Percentiles rank a stretch among this genome's conserved stretches.
phyloP scores from a whole-genome alignment of 2,113 vertebrate genomes.

The Paradoxurus hermaphroditus region DNA sequence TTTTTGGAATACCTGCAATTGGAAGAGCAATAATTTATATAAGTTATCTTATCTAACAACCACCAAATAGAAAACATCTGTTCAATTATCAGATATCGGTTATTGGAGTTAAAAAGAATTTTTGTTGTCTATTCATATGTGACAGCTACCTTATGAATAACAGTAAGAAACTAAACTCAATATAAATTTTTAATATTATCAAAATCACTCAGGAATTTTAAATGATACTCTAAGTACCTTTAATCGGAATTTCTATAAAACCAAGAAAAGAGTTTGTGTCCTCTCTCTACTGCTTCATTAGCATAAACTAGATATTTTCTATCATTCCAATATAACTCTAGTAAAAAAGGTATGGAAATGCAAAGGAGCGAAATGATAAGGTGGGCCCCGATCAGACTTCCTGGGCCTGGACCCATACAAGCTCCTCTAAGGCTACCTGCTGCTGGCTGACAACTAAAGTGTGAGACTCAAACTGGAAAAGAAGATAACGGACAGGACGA shows the following conservation, averaged over 20 bases:
- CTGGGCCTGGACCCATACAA: not conserved
- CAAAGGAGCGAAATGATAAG: not conserved
- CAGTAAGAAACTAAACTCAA: not conserved
- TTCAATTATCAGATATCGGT: not conserved
- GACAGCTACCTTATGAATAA: not conserved
- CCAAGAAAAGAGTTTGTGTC: not conserved
- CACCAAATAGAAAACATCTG: not conserved
- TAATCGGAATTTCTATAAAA: not conserved
- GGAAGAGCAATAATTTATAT: constrained; percentile 48
- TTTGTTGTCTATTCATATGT: not conserved
- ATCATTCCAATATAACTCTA: not conserved
- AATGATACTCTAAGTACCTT: not conserved
- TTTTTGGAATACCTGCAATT: constrained; percentile 93
- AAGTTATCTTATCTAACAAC: constrained; percentile 8
- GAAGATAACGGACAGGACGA: not conserved
- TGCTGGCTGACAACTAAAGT: not conserved
- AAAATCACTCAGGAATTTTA: not conserved
- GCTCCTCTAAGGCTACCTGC: no score
- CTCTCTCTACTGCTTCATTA: not conserved
- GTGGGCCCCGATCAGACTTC: not conserved
- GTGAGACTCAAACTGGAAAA: not conserved
- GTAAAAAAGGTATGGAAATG: not conserved
- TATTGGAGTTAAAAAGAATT: constrained; percentile 29
- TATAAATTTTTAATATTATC: not conserved
- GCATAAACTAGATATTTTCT: not conserved